Evolutionary conservation across 2,113 vertebrate genomes (phyloP).

Genomic region (Scophthalmus maximus): DNA sequence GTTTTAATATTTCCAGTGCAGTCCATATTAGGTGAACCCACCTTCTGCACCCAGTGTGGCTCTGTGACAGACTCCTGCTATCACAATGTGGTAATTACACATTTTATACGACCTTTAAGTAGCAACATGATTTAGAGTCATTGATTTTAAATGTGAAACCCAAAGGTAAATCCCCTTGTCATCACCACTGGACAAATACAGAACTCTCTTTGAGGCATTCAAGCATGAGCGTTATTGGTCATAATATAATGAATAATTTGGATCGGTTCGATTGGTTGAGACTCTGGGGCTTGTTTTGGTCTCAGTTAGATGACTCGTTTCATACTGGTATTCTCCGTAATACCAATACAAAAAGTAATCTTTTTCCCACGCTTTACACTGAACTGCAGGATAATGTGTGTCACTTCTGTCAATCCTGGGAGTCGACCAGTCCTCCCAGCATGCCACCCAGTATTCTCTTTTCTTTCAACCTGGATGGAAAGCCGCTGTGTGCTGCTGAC

Average conservation of each 20-base stretch:
- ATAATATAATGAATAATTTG: background rate
- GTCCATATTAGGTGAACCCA: slow-evolving; percentile 50
- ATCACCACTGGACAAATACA: background rate
- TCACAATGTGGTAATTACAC: slow-evolving; percentile 65
- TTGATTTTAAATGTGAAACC: slow-evolving; percentile 15
- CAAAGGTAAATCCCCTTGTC: background rate
- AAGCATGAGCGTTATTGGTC: slow-evolving; percentile 9
- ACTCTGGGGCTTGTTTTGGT: background rate
- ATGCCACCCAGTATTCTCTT: slow-evolving; percentile 58
- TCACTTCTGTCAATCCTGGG: slow-evolving; percentile 71
- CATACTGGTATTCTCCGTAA: background rate
- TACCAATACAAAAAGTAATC: too few relatives aligned
- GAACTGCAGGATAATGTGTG: slow-evolving; percentile 65
- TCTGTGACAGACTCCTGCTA: slow-evolving; percentile 69
- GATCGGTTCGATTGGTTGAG: background rate
- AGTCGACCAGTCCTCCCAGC: background rate
- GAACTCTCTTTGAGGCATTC: background rate
- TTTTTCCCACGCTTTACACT: background rate
- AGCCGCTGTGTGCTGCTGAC: slow-evolving; percentile 6
- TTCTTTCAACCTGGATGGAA: slow-evolving; percentile 43
- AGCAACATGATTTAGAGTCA: background rate
- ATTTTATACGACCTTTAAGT: background rate
- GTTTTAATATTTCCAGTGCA: slow-evolving; percentile 62
- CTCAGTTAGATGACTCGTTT: background rate
- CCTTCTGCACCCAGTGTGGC: slow-evolving; percentile 67